These are phyloP conservation scores for Raphicerus campestris DNA, from an alignment of 2,113 vertebrate genomes.

Conservation along the genomic window DNA sequence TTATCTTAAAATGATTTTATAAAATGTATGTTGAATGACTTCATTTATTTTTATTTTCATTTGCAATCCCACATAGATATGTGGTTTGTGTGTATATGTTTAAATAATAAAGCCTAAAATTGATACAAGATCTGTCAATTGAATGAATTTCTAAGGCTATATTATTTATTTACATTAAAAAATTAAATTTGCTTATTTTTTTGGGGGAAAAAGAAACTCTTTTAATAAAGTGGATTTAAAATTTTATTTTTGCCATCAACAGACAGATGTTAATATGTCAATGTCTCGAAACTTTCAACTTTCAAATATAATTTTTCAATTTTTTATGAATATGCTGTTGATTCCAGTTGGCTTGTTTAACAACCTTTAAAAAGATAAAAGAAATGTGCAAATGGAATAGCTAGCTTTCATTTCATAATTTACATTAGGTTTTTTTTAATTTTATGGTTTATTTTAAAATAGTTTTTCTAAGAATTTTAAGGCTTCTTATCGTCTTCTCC, in stretches of 20 bases:
- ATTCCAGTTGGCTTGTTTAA: constrained; percentile 17
- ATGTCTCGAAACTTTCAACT: background rate
- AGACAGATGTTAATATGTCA: constrained; percentile 9
- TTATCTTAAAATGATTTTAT: constrained; percentile 38
- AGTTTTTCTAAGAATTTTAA: constrained; percentile 29
- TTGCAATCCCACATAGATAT: background rate
- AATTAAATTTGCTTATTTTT: constrained; percentile 34
- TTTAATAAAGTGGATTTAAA: background rate
- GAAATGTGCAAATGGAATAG: background rate
- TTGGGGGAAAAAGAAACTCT: background rate
- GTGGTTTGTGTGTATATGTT: background rate
- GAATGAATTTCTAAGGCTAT: background rate
- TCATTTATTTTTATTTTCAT: constrained; percentile 37
- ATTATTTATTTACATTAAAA: constrained; percentile 3
- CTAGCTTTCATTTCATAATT: constrained; percentile 29
- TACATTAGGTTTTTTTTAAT: background rate
- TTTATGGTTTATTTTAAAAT: background rate
- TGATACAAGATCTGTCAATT: background rate
- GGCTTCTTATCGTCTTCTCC: background rate
- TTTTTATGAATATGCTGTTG: constrained; percentile 25
- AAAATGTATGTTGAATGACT: background rate
- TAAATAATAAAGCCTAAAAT: constrained; percentile 2
- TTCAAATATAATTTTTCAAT: constrained; percentile 1
- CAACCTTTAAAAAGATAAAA: background rate
- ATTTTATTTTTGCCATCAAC: constrained; percentile 18